Evolutionary conservation across 1,140 invertebrate genomes (phyloP).

Genomic region (Zaprionus taronus): DNA sequence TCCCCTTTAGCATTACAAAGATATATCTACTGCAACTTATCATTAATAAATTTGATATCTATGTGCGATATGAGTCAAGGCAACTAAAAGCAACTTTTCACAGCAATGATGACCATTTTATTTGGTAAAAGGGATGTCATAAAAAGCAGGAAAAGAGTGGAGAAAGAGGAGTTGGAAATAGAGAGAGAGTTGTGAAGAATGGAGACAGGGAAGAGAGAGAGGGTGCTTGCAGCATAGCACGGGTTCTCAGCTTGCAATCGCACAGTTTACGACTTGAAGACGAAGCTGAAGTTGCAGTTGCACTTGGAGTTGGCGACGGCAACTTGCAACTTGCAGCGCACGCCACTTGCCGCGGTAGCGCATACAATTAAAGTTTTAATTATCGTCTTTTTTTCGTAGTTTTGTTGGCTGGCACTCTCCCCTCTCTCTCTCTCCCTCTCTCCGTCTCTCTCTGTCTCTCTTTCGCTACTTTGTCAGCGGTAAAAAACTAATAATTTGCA

Average conservation of each 20-base stretch:
- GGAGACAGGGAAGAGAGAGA: not conserved
- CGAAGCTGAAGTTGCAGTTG: conserved; percentile 10
- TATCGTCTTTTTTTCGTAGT: conserved; percentile 65
- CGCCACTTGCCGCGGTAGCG: conserved; percentile 59
- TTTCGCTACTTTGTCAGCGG: conserved; percentile 50
- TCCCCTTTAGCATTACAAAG: not conserved
- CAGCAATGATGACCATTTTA: conserved; percentile 29
- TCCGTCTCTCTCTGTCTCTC: not conserved
- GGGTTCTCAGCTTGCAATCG: conserved; percentile 23
- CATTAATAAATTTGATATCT: not conserved
- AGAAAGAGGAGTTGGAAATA: not conserved
- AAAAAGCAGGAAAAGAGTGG: not conserved
- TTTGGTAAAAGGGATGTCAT: not conserved
- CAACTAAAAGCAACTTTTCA: not conserved
- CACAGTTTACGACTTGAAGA: conserved; percentile 42
- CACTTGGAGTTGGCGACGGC: conserved; percentile 5
- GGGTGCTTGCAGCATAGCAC: conserved; percentile 22
- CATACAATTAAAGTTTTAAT: conserved; percentile 81
- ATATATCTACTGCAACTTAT: not conserved
- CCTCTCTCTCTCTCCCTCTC: not conserved
- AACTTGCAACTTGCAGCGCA: conserved; percentile 39
- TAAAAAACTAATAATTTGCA: conserved; percentile 82
- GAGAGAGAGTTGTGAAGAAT: not conserved
- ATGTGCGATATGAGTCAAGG: not conserved
- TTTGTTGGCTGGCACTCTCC: conserved; percentile 22